Evolutionary conservation across 1,140 invertebrate genomes (phyloP).

Genomic region (Belonocnema kinseyi): DNA sequence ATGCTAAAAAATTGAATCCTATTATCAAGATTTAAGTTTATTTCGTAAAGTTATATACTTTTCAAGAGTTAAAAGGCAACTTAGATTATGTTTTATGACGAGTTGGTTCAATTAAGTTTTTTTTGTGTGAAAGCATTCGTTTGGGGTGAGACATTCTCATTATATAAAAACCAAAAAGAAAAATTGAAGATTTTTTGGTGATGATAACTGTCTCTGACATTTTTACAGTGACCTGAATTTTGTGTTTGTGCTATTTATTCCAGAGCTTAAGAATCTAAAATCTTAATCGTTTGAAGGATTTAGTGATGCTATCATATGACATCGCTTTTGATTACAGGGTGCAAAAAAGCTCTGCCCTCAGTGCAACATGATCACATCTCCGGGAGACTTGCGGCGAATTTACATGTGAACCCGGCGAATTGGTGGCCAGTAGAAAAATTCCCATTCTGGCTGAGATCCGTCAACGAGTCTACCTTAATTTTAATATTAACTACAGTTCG

Average conservation of each 20-base stretch:
- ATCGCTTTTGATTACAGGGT: slow-evolving; percentile 76
- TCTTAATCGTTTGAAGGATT: background rate
- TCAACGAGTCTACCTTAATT: slow-evolving; percentile 50
- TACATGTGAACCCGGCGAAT: slow-evolving; percentile 83
- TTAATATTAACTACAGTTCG: slow-evolving; percentile 3
- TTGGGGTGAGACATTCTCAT: too few species aligned
- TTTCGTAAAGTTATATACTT: background rate
- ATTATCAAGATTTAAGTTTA: background rate
- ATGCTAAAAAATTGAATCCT: background rate
- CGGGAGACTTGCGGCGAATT: slow-evolving; percentile 89
- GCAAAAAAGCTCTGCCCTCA: slow-evolving; percentile 96
- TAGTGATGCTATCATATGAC: background rate
- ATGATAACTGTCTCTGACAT: too few species aligned
- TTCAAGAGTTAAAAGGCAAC: too few species aligned
- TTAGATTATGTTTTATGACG: too few species aligned
- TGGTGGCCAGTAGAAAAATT: slow-evolving; percentile 29
- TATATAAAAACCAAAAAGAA: too few species aligned
- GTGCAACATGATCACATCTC: slow-evolving; percentile 95
- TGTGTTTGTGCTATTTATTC: background rate
- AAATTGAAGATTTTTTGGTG: too few species aligned
- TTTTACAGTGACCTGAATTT: background rate
- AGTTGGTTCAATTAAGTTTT: too few species aligned
- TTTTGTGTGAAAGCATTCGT: too few species aligned
- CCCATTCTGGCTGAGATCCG: slow-evolving; percentile 13
- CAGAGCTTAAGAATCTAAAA: background rate